Evolutionary conservation across 2,888 invertebrate genomes (phyloP), one percentile per base, ranked within the genome.

Genomic region (Drosophila robusta): DNA sequence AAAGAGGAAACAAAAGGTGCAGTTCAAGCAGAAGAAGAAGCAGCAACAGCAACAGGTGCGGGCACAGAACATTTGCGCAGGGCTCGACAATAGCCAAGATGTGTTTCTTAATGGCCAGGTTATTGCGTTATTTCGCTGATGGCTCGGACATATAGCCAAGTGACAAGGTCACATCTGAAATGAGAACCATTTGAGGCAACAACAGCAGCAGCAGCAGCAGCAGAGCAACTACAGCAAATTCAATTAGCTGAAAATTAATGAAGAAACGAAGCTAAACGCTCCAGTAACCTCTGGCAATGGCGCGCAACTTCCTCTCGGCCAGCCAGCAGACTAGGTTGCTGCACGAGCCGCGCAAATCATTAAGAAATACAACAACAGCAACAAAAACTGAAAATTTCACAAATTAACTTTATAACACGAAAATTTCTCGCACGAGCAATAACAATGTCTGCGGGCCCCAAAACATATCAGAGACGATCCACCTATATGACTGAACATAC

Each of bases 401-500:
- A 88, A 89, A 88, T 90, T 90, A 82, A 83, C 77, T 90, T 88
- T 88, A 78, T 88, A 86, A 82, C 90, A 78, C 71, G 88, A 87
- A 89, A 89, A 83, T 83, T 89, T 83, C 83, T 89, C 83, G 83
- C 77, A 84, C 74, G 85, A 77, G 72, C 54, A 66, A n/a, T 55
- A 56, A 65, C 50, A 64, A 55, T 65, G 60, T 36, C 57, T 56
- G 56, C 32, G 55, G 36, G 55, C 38, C 24, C 26, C 39, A 11
- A 29, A 29, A 29, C 26, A 29, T 7, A 26, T 6, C 26, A 1
- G 6, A 26, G 26, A 26, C 26, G 26, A 29, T 29, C 36, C 36
- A 36, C n/a, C 34, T 18, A 47, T 50, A 54, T 22, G 22, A 22
- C 22, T 22, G 22, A 22, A 4, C 22, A 22, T 22, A 22, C 22